Conservation (phyloP, 1,140 invertebrate species). For the Zaprionus kolodkinae region DNA sequence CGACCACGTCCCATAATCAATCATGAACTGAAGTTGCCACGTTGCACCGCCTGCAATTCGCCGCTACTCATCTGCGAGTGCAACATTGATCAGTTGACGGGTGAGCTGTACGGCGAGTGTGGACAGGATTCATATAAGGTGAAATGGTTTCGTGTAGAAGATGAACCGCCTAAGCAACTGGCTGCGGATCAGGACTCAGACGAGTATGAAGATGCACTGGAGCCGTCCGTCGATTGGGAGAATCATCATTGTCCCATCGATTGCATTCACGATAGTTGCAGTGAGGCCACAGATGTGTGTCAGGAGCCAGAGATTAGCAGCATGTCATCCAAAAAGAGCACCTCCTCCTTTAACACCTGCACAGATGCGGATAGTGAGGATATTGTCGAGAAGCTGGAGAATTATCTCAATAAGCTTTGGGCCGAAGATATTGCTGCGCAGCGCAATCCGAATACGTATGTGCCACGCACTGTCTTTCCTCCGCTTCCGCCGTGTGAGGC, state of each 20-base stretch:
- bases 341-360: constrained; percentile 46
- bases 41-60: constrained; percentile 59
- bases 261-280: constrained; percentile 49
- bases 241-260: constrained; percentile 72
- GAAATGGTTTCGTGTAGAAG: constrained; percentile 68
- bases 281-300: constrained; percentile 55
- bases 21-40: constrained; percentile 59
- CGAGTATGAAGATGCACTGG: constrained; percentile 34
- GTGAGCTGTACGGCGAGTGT: constrained; percentile 65
- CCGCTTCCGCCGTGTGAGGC: constrained; percentile 19
- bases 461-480: constrained; percentile 6
- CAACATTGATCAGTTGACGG: constrained; percentile 68
- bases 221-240: constrained; percentile 56
- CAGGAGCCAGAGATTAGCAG: not conserved
- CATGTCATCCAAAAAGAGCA: not conserved
- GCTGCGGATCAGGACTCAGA: not conserved
- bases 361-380: constrained; percentile 34
- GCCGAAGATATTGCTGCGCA: constrained; percentile 62
- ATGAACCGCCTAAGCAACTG: not conserved
- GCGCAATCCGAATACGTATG: constrained; percentile 39
- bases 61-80: constrained; percentile 71
- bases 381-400: constrained; percentile 57
- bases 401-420: constrained; percentile 67
- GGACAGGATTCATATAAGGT: constrained; percentile 76
- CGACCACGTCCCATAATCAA: constrained; percentile 62